Percentiles rank a stretch among this genome's conserved stretches.
Conservation (phyloP, 1,140 invertebrate genomes). For the Vollenhovia emeryi region DNA sequence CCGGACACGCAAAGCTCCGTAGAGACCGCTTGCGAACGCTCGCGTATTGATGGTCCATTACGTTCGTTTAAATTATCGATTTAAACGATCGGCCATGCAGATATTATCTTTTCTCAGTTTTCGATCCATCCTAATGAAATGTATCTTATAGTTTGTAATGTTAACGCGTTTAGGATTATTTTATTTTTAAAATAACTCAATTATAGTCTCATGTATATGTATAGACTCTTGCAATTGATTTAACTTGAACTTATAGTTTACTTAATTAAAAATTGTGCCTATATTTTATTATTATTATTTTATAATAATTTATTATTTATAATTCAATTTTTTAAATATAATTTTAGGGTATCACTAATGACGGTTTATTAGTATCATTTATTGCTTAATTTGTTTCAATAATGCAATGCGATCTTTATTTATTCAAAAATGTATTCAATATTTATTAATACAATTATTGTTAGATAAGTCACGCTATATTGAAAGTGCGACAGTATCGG, state of each 20-base stretch:
- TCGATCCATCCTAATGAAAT: neutral
- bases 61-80: neutral
- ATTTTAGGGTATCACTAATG: neutral
- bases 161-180: neutral
- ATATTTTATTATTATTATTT: no score
- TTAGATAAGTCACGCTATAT: neutral
- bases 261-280: neutral
- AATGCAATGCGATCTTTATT: neutral
- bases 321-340: neutral
- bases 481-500: neutral
- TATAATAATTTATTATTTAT: no score
- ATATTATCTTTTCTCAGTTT: neutral
- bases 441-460: neutral
- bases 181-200: conserved; percentile 6
- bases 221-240: neutral
- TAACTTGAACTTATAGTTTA: neutral
- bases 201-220: neutral
- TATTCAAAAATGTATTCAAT: neutral
- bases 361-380: neutral
- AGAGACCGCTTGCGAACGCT: conserved; percentile 10
- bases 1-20: conserved; percentile 41
- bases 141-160: neutral
- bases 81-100: neutral
- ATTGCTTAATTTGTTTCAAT: neutral
- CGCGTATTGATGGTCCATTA: neutral